These are phyloP conservation scores for Heterotis niloticus DNA, from an alignment of 2,113 vertebrate species.

Conservation along the genomic window DNA sequence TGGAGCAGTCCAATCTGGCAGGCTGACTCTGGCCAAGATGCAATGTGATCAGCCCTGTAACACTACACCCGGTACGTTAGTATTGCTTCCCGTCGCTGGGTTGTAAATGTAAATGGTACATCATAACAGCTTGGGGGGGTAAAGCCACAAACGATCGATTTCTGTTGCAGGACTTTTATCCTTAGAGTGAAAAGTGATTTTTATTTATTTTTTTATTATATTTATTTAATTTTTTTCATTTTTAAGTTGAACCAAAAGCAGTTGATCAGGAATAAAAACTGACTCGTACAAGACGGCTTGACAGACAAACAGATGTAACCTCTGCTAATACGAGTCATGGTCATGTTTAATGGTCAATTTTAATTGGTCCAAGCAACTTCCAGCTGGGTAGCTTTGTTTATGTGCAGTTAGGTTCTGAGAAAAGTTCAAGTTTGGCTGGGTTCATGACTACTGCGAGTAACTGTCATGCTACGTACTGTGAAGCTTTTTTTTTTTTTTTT, in stretches of 20 bases:
- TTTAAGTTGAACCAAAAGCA: background rate
- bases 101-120: background rate
- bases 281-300: background rate
- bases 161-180: background rate
- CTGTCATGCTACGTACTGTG: background rate
- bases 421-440: background rate
- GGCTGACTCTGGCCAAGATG: background rate
- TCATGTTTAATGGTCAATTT: background rate
- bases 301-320: background rate
- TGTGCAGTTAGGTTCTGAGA: background rate
- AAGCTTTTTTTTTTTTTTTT: background rate
- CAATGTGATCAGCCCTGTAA: conserved; percentile 5
- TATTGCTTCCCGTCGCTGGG: background rate
- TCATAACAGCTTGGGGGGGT: background rate
- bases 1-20: background rate
- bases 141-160: background rate
- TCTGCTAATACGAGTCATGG: background rate
- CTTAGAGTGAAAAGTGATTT: background rate
- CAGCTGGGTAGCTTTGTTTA: background rate
- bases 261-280: background rate
- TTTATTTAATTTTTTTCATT: background rate
- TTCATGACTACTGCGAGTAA: background rate
- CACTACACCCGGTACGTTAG: background rate
- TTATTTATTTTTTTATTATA: too few relatives aligned
- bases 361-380: background rate